Evolutionary conservation across 2,888 invertebrate genomes (phyloP).

Genomic region (Agrotis puta): DNA sequence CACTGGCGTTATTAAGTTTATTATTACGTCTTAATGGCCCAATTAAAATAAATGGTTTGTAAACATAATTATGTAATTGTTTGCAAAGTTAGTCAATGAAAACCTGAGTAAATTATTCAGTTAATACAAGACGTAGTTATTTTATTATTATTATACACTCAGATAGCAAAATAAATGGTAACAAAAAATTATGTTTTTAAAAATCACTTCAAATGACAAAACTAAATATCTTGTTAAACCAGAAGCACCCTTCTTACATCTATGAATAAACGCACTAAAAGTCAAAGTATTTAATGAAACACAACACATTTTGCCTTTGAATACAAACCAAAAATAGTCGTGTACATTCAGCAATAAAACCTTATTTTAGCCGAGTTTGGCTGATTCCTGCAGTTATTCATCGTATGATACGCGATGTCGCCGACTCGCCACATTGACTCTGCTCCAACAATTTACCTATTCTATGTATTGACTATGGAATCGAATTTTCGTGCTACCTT

Average conservation of each 20-base stretch:
- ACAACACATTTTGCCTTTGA: constrained; percentile 38
- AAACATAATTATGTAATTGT: too few relatives aligned
- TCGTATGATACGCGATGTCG: constrained; percentile 79
- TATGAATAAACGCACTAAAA: not conserved
- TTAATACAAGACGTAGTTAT: too few relatives aligned
- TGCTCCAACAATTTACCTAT: constrained; percentile 55
- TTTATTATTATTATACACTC: not conserved
- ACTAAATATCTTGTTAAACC: not conserved
- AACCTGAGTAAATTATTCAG: too few relatives aligned
- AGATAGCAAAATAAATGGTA: not conserved
- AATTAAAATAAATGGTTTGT: not conserved
- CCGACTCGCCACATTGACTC: constrained; percentile 68
- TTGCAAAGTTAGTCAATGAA: too few relatives aligned
- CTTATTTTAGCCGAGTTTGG: constrained; percentile 80
- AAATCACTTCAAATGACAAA: not conserved
- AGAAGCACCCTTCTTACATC: not conserved
- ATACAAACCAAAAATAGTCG: constrained; percentile 70
- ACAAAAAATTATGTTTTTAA: not conserved
- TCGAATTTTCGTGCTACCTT: constrained; percentile 40
- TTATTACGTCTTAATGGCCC: too few relatives aligned
- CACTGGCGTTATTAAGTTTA: too few relatives aligned
- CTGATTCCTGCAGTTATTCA: constrained; percentile 75
- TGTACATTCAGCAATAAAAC: constrained; percentile 71
- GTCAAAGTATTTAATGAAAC: constrained; percentile 20
- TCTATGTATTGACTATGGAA: constrained; percentile 44